A percentile compares a stretch with the other conserved stretches of the same genome.
Conservation (phyloP, 1,140 invertebrate genomes). For the Drosophila persimilis region DNA sequence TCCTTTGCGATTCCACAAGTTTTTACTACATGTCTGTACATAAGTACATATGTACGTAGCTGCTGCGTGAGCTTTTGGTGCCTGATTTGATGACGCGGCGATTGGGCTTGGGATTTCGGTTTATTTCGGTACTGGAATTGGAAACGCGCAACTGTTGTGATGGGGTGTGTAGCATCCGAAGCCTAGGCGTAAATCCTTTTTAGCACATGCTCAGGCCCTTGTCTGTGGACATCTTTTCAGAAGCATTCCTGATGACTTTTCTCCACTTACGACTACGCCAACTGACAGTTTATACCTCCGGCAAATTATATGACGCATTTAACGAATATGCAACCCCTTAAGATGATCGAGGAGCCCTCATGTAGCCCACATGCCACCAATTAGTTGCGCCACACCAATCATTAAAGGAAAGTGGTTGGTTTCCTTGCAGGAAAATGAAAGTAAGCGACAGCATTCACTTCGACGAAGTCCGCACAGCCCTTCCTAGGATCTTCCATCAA, state of each 20-base stretch:
- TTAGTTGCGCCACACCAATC: slow-evolving; percentile 59
- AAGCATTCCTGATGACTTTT: slow-evolving; percentile 59
- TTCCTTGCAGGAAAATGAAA: slow-evolving; percentile 59
- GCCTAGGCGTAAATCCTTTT: slow-evolving; percentile 61
- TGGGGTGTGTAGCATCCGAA: slow-evolving; percentile 38
- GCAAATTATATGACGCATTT: slow-evolving; percentile 57
- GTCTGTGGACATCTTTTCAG: slow-evolving; percentile 36
- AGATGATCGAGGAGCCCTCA: slow-evolving; percentile 20
- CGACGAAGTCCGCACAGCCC: slow-evolving; percentile 19
- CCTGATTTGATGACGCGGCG: slow-evolving; percentile 71
- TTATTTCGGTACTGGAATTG: slow-evolving; percentile 38
- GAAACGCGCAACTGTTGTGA: slow-evolving; percentile 37
- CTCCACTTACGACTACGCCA: slow-evolving; percentile 19
- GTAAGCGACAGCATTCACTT: slow-evolving; percentile 46
- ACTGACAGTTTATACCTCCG: slow-evolving; percentile 43
- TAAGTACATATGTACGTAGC: slow-evolving; percentile 23
- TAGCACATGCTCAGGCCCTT: slow-evolving; percentile 41
- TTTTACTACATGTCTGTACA: slow-evolving; percentile 62
- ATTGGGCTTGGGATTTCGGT: slow-evolving; percentile 37
- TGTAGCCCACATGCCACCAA: slow-evolving; percentile 60
- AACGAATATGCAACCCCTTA: slow-evolving; percentile 54
- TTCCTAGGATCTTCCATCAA: slow-evolving; percentile 24
- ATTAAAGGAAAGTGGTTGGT: slow-evolving; percentile 49
- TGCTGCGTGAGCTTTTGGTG: slow-evolving; percentile 65
- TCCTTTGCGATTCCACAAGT: slow-evolving; percentile 27